phyloP scores from a whole-genome alignment of 2,113 vertebrate species.

The Microcebus jonahi region DNA sequence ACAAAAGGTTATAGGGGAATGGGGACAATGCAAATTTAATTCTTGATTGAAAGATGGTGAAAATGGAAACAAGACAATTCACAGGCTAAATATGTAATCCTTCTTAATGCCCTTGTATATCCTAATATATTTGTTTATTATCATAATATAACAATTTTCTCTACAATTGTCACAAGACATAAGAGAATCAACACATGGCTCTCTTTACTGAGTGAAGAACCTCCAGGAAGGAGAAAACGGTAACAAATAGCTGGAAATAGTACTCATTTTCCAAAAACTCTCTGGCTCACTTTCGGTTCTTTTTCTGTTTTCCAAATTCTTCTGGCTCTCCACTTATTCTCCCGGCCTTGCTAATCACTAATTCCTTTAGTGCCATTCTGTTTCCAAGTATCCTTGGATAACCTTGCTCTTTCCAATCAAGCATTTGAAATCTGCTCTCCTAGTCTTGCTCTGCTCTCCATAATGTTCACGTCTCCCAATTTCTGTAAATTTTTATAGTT shows the following conservation, averaged over 20 bases:
- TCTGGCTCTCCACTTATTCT: slow-evolving; percentile 55
- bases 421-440: slow-evolving; percentile 50
- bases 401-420: slow-evolving; percentile 43
- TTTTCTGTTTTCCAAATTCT: slow-evolving; percentile 61
- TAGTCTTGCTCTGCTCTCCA: background rate
- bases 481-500: slow-evolving; percentile 32
- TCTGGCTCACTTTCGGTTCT: slow-evolving; percentile 38
- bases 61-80: background rate
- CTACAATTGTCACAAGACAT: background rate
- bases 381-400: slow-evolving; percentile 69
- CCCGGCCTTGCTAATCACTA: background rate
- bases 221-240: background rate
- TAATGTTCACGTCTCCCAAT: background rate
- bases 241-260: slow-evolving; percentile 46
- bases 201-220: background rate
- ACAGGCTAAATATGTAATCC: background rate
- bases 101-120: background rate
- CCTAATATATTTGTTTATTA: background rate
- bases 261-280: slow-evolving; percentile 48
- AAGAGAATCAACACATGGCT: background rate
- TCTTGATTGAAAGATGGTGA: slow-evolving; percentile 9
- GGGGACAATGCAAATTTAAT: background rate
- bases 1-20: background rate
- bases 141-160: background rate
- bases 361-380: slow-evolving; percentile 43